Base-by-base conservation (phyloP, 2,113 vertebrate genomes). In the Forbesichthys papilliferus region DNA sequence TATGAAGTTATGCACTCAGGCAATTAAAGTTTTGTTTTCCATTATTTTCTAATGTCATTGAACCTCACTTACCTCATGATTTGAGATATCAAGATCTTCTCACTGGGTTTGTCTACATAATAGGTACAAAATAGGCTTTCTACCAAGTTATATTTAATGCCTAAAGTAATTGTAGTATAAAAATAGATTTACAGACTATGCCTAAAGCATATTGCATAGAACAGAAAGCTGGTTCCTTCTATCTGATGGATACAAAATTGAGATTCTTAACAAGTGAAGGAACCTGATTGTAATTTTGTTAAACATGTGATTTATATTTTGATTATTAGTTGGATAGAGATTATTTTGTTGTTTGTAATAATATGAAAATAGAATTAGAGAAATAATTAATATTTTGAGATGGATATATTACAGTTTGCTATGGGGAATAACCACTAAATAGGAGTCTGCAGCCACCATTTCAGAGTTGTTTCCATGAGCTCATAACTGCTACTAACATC, bases 331-430 rank as follows among this genome's bases (percentile, higher is more conserved):
- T 27, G 20, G 20, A 27, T 27, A 27, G 1, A 27, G 20, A 27
- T 27, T 27, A 27, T 27, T 27, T 27, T 27, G 20, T 27, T 1
- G 20, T 27, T 27, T 27, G 20, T 27, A 27, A 27, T 27, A 27
- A 27, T 27, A 27, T 27, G 20, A 20, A 20, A 20, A 20, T 20
- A 20, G 65, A 51, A 18, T 11, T 8, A 60, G 0, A 11, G 27
- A 61, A 9, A 61, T 11, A 49, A 13, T 63, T 63, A 51, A 60
- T 79, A 80, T n/a, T 79, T 64, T 80, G 46, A 48, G 73, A 0
- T 60, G 64, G 71, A 71, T 51, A 69, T 72, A 36, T 61, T 75
- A 76, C 69, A 73, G 71, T 69, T 68, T 57, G 73, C 54, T 75
- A 55, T 27, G 48, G 52, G 47, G 57, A 69, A 70, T 67, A 77